Percentiles rank a stretch among this genome's conserved stretches.
These are phyloP conservation scores for Eurytoma adleriae DNA, from an alignment of 2,888 invertebrate species.

Conservation along the genomic window DNA sequence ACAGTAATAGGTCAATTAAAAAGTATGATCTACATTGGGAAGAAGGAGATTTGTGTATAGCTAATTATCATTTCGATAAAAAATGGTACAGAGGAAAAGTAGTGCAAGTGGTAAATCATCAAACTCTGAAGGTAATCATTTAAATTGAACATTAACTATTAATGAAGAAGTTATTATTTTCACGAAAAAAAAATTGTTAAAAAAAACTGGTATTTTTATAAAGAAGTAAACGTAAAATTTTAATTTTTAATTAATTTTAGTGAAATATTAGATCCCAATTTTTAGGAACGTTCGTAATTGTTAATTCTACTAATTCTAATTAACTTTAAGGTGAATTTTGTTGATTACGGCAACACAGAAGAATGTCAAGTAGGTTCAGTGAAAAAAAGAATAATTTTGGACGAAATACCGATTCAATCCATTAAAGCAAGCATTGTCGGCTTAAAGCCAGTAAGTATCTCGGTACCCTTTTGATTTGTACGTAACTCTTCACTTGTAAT, in stretches of 20 bases:
- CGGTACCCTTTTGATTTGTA: not conserved
- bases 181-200: too few species aligned
- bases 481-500: not conserved
- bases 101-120: constrained; percentile 74
- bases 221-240: too few species aligned
- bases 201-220: too few species aligned
- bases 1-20: constrained; percentile 76
- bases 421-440: constrained; percentile 80
- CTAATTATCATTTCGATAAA: constrained; percentile 81
- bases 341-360: constrained; percentile 92
- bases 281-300: not conserved
- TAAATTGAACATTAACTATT: not conserved
- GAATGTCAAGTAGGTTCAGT: constrained; percentile 79
- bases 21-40: constrained; percentile 79
- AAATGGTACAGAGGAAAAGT: constrained; percentile 85
- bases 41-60: constrained; percentile 83
- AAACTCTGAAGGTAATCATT: constrained; percentile 57
- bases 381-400: constrained; percentile 80
- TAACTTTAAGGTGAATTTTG: constrained; percentile 79
- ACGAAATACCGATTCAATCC: constrained; percentile 83
- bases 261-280: not conserved
- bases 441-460: constrained; percentile 75
- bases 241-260: not conserved
- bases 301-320: not conserved
- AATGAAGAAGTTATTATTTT: too few species aligned